A percentile compares a stretch with the other conserved stretches of the same genome.
Conservation (phyloP, 2,888 invertebrate genomes). For the Helobdella robusta region DNA sequence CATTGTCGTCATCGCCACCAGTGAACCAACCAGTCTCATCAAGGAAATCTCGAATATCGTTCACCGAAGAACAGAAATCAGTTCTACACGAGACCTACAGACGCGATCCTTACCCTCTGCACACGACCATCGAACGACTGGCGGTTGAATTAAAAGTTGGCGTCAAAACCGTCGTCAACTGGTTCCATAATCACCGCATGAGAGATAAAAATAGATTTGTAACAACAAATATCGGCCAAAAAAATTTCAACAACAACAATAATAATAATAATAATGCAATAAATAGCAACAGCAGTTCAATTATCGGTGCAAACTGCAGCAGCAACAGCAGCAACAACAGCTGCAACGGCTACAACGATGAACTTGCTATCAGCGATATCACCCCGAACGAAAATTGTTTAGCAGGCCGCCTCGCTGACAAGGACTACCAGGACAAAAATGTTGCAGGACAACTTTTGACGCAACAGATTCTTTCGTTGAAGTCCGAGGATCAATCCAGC, state of each 20-base stretch:
- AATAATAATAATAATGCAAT: no score
- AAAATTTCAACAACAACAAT: no score
- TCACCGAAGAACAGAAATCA: slow-evolving; percentile 96
- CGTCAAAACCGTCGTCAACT: slow-evolving; percentile 92
- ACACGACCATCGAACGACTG: slow-evolving; percentile 87
- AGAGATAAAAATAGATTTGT: slow-evolving; percentile 61
- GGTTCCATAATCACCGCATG: slow-evolving; percentile 99
- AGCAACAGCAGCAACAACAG: no score
- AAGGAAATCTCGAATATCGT: slow-evolving; percentile 73
- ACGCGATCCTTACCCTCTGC: slow-evolving; percentile 91
- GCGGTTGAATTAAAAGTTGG: slow-evolving; percentile 79
- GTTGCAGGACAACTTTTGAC: neutral
- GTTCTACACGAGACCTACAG: slow-evolving; percentile 84
- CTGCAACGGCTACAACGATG: no score
- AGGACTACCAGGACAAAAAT: slow-evolving; percentile 1
- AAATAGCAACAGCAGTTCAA: no score
- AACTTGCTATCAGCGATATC: no score
- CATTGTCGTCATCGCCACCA: no score
- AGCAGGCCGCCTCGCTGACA: no score
- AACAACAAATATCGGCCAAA: neutral
- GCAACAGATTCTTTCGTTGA: no score
- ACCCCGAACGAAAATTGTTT: no score
- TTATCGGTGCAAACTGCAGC: no score
- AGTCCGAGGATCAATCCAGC: slow-evolving; percentile 23
- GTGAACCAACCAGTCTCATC: no score